Conservation (phyloP, 2,113 vertebrate genomes). For the Hypocryptadius cinnamomeus region DNA sequence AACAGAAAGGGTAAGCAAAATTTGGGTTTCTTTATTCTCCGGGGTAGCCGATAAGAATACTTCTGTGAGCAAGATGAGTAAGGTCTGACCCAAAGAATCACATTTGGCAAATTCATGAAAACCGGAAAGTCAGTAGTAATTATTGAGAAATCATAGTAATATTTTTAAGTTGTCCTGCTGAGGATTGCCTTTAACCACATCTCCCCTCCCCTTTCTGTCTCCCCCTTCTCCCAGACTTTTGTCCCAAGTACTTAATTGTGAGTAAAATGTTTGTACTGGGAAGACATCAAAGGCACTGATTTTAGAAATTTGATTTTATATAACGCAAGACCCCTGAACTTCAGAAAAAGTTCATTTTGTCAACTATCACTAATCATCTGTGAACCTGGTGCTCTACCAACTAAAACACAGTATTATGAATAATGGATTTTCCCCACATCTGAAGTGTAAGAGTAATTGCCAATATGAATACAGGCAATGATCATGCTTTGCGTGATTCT, state of each 20-base stretch:
- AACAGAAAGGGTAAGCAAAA: constrained; percentile 14
- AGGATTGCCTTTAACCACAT: constrained; percentile 35
- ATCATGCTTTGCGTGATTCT: not conserved
- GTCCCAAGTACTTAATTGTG: constrained; percentile 34
- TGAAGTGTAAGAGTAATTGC: constrained; percentile 40
- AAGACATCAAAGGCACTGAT: constrained; percentile 57
- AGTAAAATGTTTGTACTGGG: constrained; percentile 60
- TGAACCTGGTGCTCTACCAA: constrained; percentile 64
- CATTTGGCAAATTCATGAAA: constrained; percentile 35
- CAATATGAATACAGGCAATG: constrained; percentile 1
- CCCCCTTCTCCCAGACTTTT: constrained; percentile 8
- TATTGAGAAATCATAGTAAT: constrained; percentile 50
- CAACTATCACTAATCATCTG: constrained; percentile 61
- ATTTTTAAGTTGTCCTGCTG: constrained; percentile 31
- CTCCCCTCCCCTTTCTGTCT: not conserved
- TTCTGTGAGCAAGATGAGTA: constrained; percentile 15
- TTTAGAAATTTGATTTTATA: constrained; percentile 60
- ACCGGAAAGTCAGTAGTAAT: constrained; percentile 53
- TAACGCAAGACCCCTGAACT: constrained; percentile 45
- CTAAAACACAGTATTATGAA: constrained; percentile 65
- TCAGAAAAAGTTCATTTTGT: constrained; percentile 62
- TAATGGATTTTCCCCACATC: constrained; percentile 39
- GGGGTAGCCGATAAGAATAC: not conserved
- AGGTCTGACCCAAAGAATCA: constrained; percentile 29
- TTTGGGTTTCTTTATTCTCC: not conserved